phyloP scores from a whole-genome alignment of 2,797 vertebrate genomes.

The Sebastes hopkinsi region DNA sequence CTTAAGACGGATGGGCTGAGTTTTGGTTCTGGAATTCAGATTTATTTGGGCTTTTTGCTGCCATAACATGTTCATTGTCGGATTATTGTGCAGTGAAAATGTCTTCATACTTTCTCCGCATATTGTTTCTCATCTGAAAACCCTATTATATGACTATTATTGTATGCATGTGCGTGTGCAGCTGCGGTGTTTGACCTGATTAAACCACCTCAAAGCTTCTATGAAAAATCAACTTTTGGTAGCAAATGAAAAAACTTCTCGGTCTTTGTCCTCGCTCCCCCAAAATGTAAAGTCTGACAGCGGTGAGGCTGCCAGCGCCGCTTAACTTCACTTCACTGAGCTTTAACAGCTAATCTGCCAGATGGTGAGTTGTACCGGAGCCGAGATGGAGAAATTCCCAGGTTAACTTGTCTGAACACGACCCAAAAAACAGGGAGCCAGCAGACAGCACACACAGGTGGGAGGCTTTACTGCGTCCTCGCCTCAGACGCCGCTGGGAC shows the following conservation, averaged over 20 bases:
- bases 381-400: slow-evolving; percentile 56
- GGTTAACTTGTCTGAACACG: slow-evolving; percentile 61
- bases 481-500: not conserved
- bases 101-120: not conserved
- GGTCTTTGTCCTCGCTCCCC: slow-evolving; percentile 1
- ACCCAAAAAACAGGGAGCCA: slow-evolving; percentile 29
- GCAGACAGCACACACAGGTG: slow-evolving; percentile 53
- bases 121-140: not conserved
- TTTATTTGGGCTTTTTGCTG: not conserved
- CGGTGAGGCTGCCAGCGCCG: slow-evolving; percentile 29
- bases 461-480: slow-evolving; percentile 30
- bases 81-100: not conserved
- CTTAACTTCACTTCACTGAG: slow-evolving; percentile 56
- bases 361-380: slow-evolving; percentile 45
- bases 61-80: not conserved
- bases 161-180: not conserved
- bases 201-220: not conserved
- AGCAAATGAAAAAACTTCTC: slow-evolving; percentile 8
- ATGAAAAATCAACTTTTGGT: slow-evolving; percentile 2
- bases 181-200: not conserved
- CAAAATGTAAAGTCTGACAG: slow-evolving; percentile 12
- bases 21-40: not conserved
- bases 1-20: not conserved
- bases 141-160: not conserved
- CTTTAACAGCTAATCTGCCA: slow-evolving; percentile 58